These are phyloP conservation scores for Villa cingulata DNA, from an alignment of 2,888 invertebrate species.

Conservation along the genomic window DNA sequence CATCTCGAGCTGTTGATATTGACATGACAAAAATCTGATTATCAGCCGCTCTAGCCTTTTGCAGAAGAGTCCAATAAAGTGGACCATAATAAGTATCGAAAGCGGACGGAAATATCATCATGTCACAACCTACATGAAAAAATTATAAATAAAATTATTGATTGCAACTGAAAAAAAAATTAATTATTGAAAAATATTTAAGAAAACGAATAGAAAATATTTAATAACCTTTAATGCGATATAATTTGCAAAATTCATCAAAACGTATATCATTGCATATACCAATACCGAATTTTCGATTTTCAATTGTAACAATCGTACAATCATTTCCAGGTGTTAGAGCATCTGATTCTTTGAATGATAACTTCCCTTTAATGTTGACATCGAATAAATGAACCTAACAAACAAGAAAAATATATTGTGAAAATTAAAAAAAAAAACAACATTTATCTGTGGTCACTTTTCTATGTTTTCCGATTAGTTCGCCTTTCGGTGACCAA, in stretches of 20 bases:
- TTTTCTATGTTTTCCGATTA: conserved; percentile 75
- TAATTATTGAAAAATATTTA: too few relatives aligned
- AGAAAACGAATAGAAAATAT: conserved; percentile 1
- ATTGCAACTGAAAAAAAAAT: neutral
- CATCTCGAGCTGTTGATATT: conserved; percentile 69
- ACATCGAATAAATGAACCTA: conserved; percentile 94
- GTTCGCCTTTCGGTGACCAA: conserved; percentile 62
- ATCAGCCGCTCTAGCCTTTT: conserved; percentile 69
- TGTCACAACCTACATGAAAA: conserved; percentile 79
- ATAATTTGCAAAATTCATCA: conserved; percentile 69
- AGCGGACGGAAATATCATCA: conserved; percentile 85
- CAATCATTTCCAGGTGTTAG: conserved; percentile 61
- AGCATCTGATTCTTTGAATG: conserved; percentile 81
- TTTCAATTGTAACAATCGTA: conserved; percentile 56
- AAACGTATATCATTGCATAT: conserved; percentile 93
- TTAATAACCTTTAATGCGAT: conserved; percentile 42
- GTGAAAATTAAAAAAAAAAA: neutral
- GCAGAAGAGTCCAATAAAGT: conserved; percentile 79
- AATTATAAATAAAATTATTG: conserved; percentile 39
- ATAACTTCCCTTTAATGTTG: conserved; percentile 80
- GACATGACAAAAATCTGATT: conserved; percentile 79
- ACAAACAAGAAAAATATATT: neutral
- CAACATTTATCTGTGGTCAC: conserved; percentile 34
- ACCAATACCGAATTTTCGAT: conserved; percentile 69
- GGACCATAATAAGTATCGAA: conserved; percentile 96